phyloP scores from a whole-genome alignment of 2,113 vertebrate species.

The Fregata magnificens region DNA sequence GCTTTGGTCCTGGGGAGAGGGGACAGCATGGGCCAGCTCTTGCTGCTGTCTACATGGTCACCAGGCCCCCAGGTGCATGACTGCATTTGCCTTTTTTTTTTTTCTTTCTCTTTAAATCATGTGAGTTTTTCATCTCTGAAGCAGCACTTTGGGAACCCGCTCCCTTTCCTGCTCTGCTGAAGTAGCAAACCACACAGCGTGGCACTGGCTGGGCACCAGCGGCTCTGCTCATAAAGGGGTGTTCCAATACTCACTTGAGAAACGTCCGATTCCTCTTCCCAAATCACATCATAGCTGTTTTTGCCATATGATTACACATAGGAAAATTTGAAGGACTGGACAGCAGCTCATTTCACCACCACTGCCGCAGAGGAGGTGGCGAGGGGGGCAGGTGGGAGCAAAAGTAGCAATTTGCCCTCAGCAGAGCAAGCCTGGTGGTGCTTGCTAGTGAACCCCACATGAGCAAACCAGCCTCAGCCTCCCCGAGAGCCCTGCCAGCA shows the following conservation, averaged over 20 bases:
- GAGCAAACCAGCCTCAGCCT: not conserved
- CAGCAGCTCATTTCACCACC: rapidly evolving
- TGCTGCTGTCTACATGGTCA: not conserved
- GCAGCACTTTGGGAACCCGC: not conserved
- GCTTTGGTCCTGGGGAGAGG: not conserved
- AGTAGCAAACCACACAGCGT: rapidly evolving
- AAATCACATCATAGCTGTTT: not conserved
- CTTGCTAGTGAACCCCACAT: not conserved
- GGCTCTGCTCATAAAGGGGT: not conserved
- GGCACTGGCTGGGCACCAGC: not conserved
- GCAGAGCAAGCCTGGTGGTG: not conserved
- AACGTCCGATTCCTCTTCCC: not conserved
- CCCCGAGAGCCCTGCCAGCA: not conserved
- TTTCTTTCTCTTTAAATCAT: not conserved
- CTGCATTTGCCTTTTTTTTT: not conserved
- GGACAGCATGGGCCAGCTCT: not conserved
- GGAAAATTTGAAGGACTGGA: not conserved
- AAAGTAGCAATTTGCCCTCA: not conserved
- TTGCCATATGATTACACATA: not conserved
- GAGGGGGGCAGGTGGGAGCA: not conserved
- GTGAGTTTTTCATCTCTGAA: not conserved
- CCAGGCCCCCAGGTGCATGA: not conserved
- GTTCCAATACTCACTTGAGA: not conserved
- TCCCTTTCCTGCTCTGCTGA: not conserved
- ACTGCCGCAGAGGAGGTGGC: not conserved